Conservation (phyloP, 2,797 vertebrate species). For the Sternarchorhynchus goeldii region DNA sequence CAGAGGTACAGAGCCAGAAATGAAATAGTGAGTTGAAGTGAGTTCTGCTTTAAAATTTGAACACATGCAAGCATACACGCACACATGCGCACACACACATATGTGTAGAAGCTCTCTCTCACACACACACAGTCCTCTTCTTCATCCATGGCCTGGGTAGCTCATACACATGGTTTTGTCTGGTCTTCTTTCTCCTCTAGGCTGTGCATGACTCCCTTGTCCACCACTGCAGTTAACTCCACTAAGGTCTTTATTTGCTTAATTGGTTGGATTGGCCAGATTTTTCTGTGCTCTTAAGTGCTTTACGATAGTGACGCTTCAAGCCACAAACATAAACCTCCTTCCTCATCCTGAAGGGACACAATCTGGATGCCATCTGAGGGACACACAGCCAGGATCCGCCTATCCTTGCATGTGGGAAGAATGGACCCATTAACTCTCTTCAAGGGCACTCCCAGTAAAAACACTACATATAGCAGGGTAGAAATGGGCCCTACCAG, state of each 20-base stretch:
- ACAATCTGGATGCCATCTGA: constrained; percentile 63
- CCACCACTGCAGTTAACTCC: constrained; percentile 64
- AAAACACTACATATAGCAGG: background rate
- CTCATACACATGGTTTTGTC: background rate
- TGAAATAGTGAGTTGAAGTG: background rate
- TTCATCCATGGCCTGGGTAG: too few species aligned
- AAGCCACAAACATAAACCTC: constrained; percentile 58
- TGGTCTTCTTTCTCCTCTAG: constrained; percentile 53
- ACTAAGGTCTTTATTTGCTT: constrained; percentile 70
- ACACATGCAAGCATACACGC: background rate
- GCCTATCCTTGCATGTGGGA: constrained; percentile 30
- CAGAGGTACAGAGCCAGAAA: background rate
- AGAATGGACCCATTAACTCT: constrained; percentile 22
- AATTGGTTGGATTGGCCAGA: constrained; percentile 68
- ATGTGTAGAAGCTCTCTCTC: background rate
- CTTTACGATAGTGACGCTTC: constrained; percentile 68
- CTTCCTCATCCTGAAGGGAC: constrained; percentile 52
- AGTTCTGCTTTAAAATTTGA: background rate
- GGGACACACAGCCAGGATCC: constrained; percentile 46
- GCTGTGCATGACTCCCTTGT: constrained; percentile 61
- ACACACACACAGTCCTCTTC: background rate
- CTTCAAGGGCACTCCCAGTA: constrained; percentile 4
- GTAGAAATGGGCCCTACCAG: background rate
- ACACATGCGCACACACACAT: background rate
- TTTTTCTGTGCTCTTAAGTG: constrained; percentile 70